Percentiles rank a stretch among this genome's conserved stretches.
phyloP scores from a whole-genome alignment of 2,888 invertebrate species.

The Sussaba pulchella region DNA sequence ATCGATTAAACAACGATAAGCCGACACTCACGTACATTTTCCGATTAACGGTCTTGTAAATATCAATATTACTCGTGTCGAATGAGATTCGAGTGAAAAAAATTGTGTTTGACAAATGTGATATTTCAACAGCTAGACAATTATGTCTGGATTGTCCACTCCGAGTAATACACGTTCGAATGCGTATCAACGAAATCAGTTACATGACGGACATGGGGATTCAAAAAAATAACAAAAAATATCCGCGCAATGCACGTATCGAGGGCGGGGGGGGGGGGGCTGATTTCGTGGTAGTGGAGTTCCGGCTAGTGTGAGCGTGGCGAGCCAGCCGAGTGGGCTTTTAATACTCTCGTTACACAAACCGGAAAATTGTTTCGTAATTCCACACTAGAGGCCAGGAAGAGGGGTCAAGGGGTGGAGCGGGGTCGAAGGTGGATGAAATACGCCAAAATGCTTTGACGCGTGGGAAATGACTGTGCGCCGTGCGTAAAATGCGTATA shows the following conservation, averaged over 20 bases:
- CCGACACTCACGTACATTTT: background rate
- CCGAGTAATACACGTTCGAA: conserved; percentile 40
- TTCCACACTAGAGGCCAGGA: conserved; percentile 49
- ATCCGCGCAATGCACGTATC: background rate
- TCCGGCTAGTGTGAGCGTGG: conserved; percentile 48
- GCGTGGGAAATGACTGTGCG: conserved; percentile 57
- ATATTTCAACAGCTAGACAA: conserved; percentile 35
- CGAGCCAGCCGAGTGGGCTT: conserved; percentile 59
- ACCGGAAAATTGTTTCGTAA: conserved; percentile 69
- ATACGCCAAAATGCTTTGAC: conserved; percentile 60
- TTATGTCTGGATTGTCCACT: conserved; percentile 32
- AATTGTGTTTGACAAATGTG: conserved; percentile 21
- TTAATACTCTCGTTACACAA: conserved; percentile 68
- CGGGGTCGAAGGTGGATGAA: background rate
- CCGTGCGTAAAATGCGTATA: conserved; percentile 48
- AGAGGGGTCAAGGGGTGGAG: background rate
- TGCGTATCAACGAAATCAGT: conserved; percentile 51
- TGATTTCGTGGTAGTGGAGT: conserved; percentile 10
- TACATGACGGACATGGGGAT: background rate
- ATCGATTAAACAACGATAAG: background rate
- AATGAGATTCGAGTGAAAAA: background rate
- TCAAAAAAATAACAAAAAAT: conserved; percentile 4
- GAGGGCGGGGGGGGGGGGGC: too few species aligned
- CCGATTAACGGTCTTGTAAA: background rate
- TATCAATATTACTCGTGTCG: conserved; percentile 1